Evolutionary conservation across 2,888 invertebrate species (phyloP).

Genomic region (Neoitamus cyanurus): DNA sequence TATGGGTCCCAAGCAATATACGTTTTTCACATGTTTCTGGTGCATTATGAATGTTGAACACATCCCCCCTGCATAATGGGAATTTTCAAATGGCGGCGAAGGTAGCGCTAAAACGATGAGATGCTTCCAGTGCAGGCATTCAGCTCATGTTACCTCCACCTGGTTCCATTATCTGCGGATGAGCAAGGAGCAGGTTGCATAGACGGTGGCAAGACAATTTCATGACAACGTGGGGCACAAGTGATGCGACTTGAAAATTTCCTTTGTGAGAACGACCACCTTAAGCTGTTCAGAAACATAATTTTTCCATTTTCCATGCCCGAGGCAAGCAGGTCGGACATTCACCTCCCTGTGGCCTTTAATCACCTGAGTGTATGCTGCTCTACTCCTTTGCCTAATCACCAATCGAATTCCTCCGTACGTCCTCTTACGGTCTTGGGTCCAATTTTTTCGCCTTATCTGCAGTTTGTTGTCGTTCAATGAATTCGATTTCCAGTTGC

Average conservation of each 20-base stretch:
- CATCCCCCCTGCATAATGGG: neutral
- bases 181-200: neutral
- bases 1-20: neutral
- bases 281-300: neutral
- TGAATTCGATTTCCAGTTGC: constrained; percentile 18
- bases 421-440: neutral
- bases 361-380: neutral
- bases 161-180: neutral
- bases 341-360: neutral
- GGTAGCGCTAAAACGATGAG: constrained; percentile 10
- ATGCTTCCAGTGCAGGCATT: neutral
- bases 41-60: constrained; percentile 24
- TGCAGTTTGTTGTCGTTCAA: constrained; percentile 15
- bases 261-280: neutral
- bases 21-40: constrained; percentile 15
- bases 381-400: neutral
- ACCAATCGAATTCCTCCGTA: neutral
- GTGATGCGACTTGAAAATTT: neutral
- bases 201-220: neutral
- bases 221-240: neutral
- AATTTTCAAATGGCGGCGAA: constrained; percentile 9
- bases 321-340: neutral
- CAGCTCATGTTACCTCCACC: neutral
- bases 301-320: neutral
- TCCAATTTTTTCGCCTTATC: constrained; percentile 11